Conservation (phyloP, 2,113 vertebrate species). For the Capra hircus region DNA sequence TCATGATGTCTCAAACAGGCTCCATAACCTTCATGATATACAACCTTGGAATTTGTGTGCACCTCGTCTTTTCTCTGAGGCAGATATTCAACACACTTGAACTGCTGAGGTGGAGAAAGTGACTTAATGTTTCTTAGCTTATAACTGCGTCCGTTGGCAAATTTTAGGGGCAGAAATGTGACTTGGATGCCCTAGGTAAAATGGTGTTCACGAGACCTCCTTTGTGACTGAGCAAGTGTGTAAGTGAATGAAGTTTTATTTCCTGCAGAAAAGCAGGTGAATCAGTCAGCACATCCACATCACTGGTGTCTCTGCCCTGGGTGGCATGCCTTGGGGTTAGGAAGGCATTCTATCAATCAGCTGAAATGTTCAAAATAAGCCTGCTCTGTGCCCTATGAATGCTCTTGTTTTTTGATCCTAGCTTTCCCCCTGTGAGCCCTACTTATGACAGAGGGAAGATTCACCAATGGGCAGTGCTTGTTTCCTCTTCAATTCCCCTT, state of each 20-base stretch:
- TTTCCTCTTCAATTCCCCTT: neutral
- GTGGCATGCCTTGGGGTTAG: neutral
- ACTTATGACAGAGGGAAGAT: neutral
- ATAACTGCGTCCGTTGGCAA: neutral
- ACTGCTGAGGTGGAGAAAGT: constrained; percentile 25
- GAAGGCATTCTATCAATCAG: neutral
- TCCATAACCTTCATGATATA: neutral
- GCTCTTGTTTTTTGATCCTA: neutral
- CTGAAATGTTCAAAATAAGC: neutral
- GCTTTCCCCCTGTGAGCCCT: neutral
- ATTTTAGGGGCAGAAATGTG: neutral
- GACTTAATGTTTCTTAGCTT: neutral
- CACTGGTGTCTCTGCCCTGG: neutral
- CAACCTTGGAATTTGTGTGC: neutral
- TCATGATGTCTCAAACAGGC: constrained; percentile 8
- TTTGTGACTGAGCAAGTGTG: neutral
- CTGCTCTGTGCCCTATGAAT: neutral
- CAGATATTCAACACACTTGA: constrained; percentile 17
- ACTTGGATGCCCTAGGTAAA: neutral
- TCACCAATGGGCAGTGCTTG: neutral
- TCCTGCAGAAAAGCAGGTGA: neutral
- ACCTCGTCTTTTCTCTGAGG: neutral
- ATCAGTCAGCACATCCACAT: neutral
- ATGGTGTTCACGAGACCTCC: neutral
- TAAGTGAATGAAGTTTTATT: constrained; percentile 31